Evolutionary conservation across 2,113 vertebrate species (phyloP), one percentile per base, ranked within the genome.

Genomic region (Aspidoscelis tigris): DNA sequence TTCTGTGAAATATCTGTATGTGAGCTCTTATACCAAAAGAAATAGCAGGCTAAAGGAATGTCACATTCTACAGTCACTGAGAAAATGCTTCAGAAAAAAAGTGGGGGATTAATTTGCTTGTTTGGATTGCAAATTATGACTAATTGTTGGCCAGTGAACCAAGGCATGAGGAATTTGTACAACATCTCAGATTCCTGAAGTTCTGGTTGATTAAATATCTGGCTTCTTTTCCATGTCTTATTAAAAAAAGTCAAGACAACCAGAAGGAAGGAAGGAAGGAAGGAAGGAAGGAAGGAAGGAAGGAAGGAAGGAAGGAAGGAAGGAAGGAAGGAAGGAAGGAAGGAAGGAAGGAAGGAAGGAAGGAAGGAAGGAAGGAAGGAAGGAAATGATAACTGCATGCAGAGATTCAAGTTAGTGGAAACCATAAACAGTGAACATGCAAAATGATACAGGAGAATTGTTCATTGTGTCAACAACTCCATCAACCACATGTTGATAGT

Each of bases 91-190:
- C 61, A 61, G 14, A 12, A 12, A 58, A 58, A 44, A 76, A 80
- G 69, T 14, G 43, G 8, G 3, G 22, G 73, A 76, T 80, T 53
- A 55, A 70, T 81, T 33, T 86, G 22, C 33, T 71, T 61, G 12
- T 70, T 74, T 75, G 84, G 47, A 43, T 86, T 81, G 65, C 39
- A 86, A 44, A 86, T 81, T 61, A 80, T 80, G 64, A 80, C 10
- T 55, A 85, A 75, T 81, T 80, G 16, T 76, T 80, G 39, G 4
- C 50, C 61, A 69, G 20, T 77, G 64, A 70, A 55, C 65, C 73
- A 83, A 80, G 61, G 50, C 22, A 24, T 41, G 61, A 75, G 44
- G 22, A 74, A 26, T 58, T 9, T 77, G 9, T 7, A 58, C 39
- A 77, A 44, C 68, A 78, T 44, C 47, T 78, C 65, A 61, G 75